Base-by-base conservation (phyloP, 23 tunicate species). In the Pegea sp. region DNA sequence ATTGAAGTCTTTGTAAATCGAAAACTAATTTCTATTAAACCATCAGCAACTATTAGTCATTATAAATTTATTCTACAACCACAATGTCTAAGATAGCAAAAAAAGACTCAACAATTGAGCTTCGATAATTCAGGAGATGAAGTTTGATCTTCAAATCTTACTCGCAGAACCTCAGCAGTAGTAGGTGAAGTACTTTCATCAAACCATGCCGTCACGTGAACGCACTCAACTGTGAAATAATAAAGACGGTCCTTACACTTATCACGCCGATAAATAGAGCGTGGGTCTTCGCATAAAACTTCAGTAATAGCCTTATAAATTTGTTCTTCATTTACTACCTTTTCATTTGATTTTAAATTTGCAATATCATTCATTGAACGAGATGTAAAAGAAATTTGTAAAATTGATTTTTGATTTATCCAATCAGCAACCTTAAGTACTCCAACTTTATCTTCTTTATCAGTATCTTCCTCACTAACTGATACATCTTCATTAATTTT, bases 201-300 rank as follows among this genome's bases (percentile, higher is more conserved):
- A 63, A 84, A 84, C 95, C 95, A 84, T 26, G 84, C 95, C 34
- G 95, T 84, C 33, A 74, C 50, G 42, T 84, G 81, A 24, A 31
- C 68, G 52, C 63, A 61, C 28, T 74, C 95, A 48, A 84, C 28
- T 28, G 66, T 50, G 48, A 84, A 68, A 44, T 84, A 84, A 63
- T 84, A 84, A 1, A 84, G 53, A 29, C 84, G 54, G 57, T 84
- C 95, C 26, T 19, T 51, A 33, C 95, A 84, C 48, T 84, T 84
- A 8, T 73, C 59, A 0, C 84, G 58, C 25, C 95, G 63, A 44
- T 84, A 84, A 33, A 25, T 68, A 20, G 95, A 84, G 0, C 95
- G 67, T 4, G 95, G 95, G 64, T 84, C 95, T 26, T 72, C 76
- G 52, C 26, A 53, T 26, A 84, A 53, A 33, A 84, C 50, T 22